phyloP scores from a whole-genome alignment of 2,797 vertebrate genomes.

The Bradypodion pumilum region DNA sequence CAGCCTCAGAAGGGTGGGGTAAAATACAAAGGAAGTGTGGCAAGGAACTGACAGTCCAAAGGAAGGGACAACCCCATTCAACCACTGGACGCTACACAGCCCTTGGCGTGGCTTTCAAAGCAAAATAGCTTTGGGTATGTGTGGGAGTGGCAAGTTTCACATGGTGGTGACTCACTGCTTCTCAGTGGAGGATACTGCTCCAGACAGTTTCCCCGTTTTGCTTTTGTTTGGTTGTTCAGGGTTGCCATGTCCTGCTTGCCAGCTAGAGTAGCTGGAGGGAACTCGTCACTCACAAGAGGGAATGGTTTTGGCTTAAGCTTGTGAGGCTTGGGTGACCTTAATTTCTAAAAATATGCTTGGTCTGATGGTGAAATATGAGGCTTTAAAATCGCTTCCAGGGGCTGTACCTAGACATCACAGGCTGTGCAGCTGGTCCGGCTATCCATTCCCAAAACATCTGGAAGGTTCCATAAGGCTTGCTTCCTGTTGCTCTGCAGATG shows the following conservation, averaged over 20 bases:
- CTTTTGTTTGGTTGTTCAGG: conserved; percentile 38
- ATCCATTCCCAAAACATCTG: conserved; percentile 66
- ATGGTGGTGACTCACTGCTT: conserved; percentile 35
- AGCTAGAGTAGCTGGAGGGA: conserved; percentile 7
- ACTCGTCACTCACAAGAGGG: background rate
- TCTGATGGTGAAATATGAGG: background rate
- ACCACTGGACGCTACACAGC: background rate
- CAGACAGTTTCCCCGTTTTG: conserved; percentile 25
- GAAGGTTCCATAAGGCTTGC: conserved; percentile 52
- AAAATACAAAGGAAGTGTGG: background rate
- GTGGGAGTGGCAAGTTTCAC: conserved; percentile 25
- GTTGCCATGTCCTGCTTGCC: conserved; percentile 30
- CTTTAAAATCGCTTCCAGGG: background rate
- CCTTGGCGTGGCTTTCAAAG: background rate
- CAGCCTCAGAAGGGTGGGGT: background rate
- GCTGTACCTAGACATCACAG: conserved; percentile 15
- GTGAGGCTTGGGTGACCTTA: conserved; percentile 9
- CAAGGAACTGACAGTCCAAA: background rate
- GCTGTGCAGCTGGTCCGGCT: conserved; percentile 47
- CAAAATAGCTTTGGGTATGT: background rate
- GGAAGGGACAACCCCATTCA: background rate
- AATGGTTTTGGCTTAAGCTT: conserved; percentile 9
- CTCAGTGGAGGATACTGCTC: conserved; percentile 1
- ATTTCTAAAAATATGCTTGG: conserved; percentile 32
- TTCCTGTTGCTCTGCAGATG: conserved; percentile 66